phyloP scores from a whole-genome alignment of 1,140 invertebrate species.

The Venturia canescens region DNA sequence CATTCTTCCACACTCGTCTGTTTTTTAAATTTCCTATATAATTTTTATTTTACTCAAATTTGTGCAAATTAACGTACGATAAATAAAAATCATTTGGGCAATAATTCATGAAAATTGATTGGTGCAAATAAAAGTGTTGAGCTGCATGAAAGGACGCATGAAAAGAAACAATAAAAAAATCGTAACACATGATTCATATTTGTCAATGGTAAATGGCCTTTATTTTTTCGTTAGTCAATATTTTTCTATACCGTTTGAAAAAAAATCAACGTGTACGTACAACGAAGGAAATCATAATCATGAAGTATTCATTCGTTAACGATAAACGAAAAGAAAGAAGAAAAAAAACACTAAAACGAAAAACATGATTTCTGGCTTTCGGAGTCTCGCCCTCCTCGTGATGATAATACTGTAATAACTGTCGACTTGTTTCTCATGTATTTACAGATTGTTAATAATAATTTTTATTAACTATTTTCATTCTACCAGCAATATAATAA shows the following conservation, averaged over 20 bases:
- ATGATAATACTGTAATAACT: slow-evolving; percentile 15
- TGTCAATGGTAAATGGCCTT: slow-evolving; percentile 10
- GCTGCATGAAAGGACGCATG: not conserved
- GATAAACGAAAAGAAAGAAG: not conserved
- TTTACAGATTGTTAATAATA: slow-evolving; percentile 15
- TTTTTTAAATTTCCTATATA: too few species aligned
- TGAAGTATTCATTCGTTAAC: not conserved
- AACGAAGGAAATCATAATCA: not conserved
- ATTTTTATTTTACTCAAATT: not conserved
- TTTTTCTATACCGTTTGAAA: slow-evolving; percentile 1
- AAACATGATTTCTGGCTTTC: slow-evolving; percentile 10
- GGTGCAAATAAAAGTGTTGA: not conserved
- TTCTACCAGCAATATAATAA: not conserved
- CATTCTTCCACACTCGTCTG: too few species aligned
- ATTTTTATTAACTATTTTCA: slow-evolving; percentile 16
- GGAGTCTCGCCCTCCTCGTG: not conserved
- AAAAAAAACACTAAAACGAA: not conserved
- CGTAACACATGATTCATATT: not conserved
- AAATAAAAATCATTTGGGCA: too few species aligned
- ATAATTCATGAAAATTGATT: not conserved
- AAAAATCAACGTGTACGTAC: not conserved
- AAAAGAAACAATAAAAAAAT: not conserved
- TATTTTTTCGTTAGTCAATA: not conserved
- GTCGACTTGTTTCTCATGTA: slow-evolving; percentile 4
- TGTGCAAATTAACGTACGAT: not conserved